Conservation (phyloP, 2,888 invertebrate species). For the Salpingus planirostris region DNA sequence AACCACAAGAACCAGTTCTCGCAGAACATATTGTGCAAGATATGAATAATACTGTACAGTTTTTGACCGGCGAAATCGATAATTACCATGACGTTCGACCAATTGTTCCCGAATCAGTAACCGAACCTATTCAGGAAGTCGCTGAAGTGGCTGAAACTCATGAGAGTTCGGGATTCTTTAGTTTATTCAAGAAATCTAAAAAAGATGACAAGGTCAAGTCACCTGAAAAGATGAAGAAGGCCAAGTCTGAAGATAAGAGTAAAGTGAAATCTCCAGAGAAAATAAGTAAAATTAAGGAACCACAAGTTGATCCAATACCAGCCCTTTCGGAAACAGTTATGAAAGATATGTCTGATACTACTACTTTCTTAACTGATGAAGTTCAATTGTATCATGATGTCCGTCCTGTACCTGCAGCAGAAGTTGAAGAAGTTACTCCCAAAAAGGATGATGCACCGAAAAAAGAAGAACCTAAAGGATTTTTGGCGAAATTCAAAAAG, state of each 20-base stretch:
- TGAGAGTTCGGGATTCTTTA: conserved; percentile 10
- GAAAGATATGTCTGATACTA: conserved; percentile 16
- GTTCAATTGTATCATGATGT: conserved; percentile 19
- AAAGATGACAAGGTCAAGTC: conserved; percentile 19
- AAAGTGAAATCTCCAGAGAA: not conserved
- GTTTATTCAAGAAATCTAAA: conserved; percentile 24
- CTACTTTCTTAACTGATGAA: conserved; percentile 18
- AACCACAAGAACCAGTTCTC: conserved; percentile 4
- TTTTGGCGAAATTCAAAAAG: not conserved
- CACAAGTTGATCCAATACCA: conserved; percentile 1
- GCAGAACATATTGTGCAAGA: conserved; percentile 7
- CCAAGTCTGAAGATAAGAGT: not conserved
- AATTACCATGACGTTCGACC: conserved; percentile 16
- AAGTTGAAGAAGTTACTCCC: conserved; percentile 7
- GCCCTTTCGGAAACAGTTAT: conserved; percentile 4
- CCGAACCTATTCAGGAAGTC: conserved; percentile 1
- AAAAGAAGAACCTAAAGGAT: conserved; percentile 1
- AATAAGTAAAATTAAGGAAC: not conserved
- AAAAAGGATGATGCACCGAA: not conserved
- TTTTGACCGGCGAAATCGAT: conserved; percentile 6
- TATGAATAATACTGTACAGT: conserved; percentile 5
- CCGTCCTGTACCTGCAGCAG: conserved; percentile 9
- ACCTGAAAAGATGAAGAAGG: too few species aligned
- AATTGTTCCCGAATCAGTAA: conserved; percentile 11
- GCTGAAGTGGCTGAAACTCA: conserved; percentile 15